These are phyloP conservation scores for Ophion obscuratus DNA, from an alignment of 2,888 invertebrate species.

Conservation along the genomic window DNA sequence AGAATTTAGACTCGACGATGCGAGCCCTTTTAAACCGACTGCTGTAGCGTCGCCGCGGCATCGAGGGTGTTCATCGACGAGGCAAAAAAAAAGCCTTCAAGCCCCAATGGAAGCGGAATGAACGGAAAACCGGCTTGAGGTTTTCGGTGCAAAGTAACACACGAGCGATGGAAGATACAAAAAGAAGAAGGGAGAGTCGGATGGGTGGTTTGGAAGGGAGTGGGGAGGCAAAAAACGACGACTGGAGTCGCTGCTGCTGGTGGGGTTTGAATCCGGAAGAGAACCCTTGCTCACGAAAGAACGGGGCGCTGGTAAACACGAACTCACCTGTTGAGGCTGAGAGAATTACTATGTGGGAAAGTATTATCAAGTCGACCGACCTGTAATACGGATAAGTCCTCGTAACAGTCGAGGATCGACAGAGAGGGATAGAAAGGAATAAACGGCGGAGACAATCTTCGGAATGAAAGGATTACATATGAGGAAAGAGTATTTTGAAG, in stretches of 20 bases:
- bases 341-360: slow-evolving; percentile 52
- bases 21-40: slow-evolving; percentile 24
- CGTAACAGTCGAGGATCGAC: slow-evolving; percentile 20
- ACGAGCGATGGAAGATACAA: slow-evolving; percentile 15
- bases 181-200: background rate
- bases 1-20: background rate
- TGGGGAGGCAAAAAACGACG: background rate
- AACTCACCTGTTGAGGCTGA: slow-evolving; percentile 60
- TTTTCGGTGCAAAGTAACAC: slow-evolving; percentile 43
- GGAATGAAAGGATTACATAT: background rate
- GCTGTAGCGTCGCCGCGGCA: slow-evolving; percentile 20
- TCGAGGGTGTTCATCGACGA: slow-evolving; percentile 19
- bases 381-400: slow-evolving; percentile 47
- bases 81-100: slow-evolving; percentile 38
- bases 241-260: slow-evolving; percentile 32
- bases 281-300: slow-evolving; percentile 34
- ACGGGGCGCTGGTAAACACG: slow-evolving; percentile 48
- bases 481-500: background rate
- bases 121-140: slow-evolving; percentile 54
- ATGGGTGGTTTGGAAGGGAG: slow-evolving; percentile 17
- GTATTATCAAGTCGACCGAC: slow-evolving; percentile 45
- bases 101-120: slow-evolving; percentile 49
- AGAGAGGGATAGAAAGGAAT: slow-evolving; percentile 1
- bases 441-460: background rate
- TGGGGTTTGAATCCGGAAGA: slow-evolving; percentile 62